Base-by-base conservation (phyloP, 1,140 invertebrate species). In the Orchestia grillus region DNA sequence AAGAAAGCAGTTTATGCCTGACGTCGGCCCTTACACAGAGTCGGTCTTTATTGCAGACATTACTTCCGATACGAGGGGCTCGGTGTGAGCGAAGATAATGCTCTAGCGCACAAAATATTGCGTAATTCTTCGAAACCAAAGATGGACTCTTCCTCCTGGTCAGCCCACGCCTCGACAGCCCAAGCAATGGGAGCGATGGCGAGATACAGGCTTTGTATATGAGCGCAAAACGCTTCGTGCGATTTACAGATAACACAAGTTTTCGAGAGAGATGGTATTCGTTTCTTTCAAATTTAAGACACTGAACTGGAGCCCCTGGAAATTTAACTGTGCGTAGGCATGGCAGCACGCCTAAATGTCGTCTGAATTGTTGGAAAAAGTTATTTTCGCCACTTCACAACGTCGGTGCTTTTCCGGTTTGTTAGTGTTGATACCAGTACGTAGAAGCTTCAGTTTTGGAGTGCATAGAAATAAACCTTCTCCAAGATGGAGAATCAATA, bases 21-120 rank as follows among this genome's bases (percentile, higher is more conserved):
- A 77, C 62, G 28, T 77, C 28, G 62, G 62, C 62, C 62, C 28
- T 36, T 77, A 36, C 28, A 77, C 62, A 77, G 62, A 77, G 62
- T 36, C 36, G 62, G 62, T 77, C 62, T 77, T 77, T 77, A 77
- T 36, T 77, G 62, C 62, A 77, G 62, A 77, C 62, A 77, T 77
- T 77, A 77, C 62, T 77, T 77, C 62, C 62, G 62, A 77, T 77
- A 77, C 62, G 11, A 36, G 88, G 8, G 88, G 88, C 28, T 90
- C 88, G 88, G 41, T 42, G n/a, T 41, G 88, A 41, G 88, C 28
- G 88, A 41, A 90, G 41, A 90, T 42, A 44, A 90, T 90, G 88
- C 88, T 90, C 41, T 44, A 36, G 41, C 41, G 88, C 88, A 44
- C 88, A 44, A 90, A 90, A 90, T 90, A 90, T 90, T 90, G 88